Conservation (phyloP, 2,797 vertebrate species). For the Diplodus sargus region DNA sequence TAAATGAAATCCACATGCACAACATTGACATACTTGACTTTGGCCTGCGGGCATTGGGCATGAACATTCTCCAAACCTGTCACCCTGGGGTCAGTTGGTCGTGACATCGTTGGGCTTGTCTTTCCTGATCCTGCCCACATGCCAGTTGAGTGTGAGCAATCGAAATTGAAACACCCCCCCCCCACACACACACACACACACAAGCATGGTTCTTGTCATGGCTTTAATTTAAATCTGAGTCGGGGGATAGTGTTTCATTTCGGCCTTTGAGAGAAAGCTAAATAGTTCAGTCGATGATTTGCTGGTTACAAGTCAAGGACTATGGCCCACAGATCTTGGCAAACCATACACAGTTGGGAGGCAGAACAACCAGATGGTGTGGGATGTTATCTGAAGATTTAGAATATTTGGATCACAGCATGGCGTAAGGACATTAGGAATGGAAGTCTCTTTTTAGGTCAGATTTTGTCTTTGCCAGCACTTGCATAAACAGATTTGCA, state of each 20-base stretch:
- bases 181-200: neutral
- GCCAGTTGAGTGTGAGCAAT: conserved; percentile 49
- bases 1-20: conserved; percentile 83
- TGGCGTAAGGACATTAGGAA: conserved; percentile 35
- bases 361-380: conserved; percentile 56
- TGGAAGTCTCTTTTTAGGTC: conserved; percentile 21
- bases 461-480: conserved; percentile 16
- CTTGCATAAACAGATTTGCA: conserved; percentile 6
- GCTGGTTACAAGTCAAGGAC: conserved; percentile 53
- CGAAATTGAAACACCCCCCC: conserved; percentile 1
- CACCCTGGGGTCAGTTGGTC: conserved; percentile 70
- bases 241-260: conserved; percentile 66
- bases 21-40: conserved; percentile 68
- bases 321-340: conserved; percentile 45
- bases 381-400: conserved; percentile 62
- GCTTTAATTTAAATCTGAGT: conserved; percentile 65
- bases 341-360: conserved; percentile 36
- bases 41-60: conserved; percentile 63
- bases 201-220: conserved; percentile 51
- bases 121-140: conserved; percentile 72
- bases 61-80: conserved; percentile 71
- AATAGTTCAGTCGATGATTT: conserved; percentile 56
- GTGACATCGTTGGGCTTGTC: conserved; percentile 73
- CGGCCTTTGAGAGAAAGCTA: conserved; percentile 57
- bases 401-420: conserved; percentile 49